These are phyloP conservation scores for Leptothorax acervorum DNA, from an alignment of 2,888 invertebrate genomes.

Conservation along the genomic window DNA sequence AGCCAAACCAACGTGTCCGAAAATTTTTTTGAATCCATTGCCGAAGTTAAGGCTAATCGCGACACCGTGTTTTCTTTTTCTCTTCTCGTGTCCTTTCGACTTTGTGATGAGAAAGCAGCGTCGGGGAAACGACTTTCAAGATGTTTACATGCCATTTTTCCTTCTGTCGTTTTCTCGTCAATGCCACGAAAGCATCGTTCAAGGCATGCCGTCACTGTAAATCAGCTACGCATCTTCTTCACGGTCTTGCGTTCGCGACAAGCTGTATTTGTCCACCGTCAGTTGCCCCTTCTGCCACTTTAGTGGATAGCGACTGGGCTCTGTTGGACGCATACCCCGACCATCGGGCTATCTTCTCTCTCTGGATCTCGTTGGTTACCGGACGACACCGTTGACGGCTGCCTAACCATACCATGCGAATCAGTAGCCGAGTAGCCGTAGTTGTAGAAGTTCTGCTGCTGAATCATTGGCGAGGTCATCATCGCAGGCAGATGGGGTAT, in stretches of 20 bases:
- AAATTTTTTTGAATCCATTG: constrained; percentile 55
- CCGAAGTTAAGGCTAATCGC: constrained; percentile 45
- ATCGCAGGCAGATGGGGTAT: constrained; percentile 84
- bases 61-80: constrained; percentile 9
- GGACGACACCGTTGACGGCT: constrained; percentile 80
- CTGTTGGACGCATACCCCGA: constrained; percentile 96
- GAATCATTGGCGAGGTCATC: constrained; percentile 83
- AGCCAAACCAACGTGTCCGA: constrained; percentile 56
- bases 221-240: constrained; percentile 62
- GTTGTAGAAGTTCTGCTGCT: constrained; percentile 83
- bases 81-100: background rate
- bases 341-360: constrained; percentile 93
- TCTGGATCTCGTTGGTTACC: constrained; percentile 85
- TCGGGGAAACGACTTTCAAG: constrained; percentile 66
- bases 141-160: constrained; percentile 63
- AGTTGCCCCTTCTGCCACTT: constrained; percentile 68
- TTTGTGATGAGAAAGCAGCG: constrained; percentile 58
- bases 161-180: constrained; percentile 57
- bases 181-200: constrained; percentile 60
- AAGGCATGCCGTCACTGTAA: constrained; percentile 56
- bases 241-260: constrained; percentile 66
- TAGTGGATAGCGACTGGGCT: constrained; percentile 97
- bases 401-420: constrained; percentile 80
- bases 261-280: constrained; percentile 61
- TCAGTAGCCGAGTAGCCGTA: constrained; percentile 83